Conservation (phyloP, 1,140 invertebrate species). For the Oscheius sp. region DNA sequence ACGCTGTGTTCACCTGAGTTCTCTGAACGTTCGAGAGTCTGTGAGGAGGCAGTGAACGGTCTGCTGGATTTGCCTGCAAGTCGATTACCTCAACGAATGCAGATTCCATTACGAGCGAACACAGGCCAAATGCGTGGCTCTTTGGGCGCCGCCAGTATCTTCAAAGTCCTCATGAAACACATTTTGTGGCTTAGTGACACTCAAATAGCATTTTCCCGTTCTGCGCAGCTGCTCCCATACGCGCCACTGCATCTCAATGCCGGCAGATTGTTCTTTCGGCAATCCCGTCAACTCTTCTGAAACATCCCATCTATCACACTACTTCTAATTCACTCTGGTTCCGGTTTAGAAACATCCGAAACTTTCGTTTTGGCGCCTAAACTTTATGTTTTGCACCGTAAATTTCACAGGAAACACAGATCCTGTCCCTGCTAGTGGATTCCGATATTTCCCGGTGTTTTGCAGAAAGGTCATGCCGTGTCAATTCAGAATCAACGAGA, state of each 20-base stretch:
- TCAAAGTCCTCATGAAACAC: too few species aligned
- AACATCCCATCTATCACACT: background rate
- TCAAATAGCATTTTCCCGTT: background rate
- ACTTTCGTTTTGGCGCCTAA: background rate
- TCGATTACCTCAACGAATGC: background rate
- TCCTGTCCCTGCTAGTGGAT: too few species aligned
- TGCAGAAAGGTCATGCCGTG: too few species aligned
- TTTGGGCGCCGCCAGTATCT: too few species aligned
- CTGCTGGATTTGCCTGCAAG: background rate
- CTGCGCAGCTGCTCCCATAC: constrained; percentile 6
- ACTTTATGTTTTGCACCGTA: background rate
- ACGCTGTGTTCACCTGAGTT: too few species aligned
- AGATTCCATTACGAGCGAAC: constrained; percentile 7
- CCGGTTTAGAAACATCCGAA: background rate
- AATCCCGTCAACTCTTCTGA: too few species aligned
- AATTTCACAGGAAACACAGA: background rate
- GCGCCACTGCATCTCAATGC: constrained; percentile 12
- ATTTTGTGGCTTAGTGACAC: too few species aligned
- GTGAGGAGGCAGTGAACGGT: background rate
- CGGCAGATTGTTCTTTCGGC: constrained; percentile 2
- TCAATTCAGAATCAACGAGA: too few species aligned
- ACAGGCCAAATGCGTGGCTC: background rate
- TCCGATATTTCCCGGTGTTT: too few species aligned
- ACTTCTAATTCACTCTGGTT: background rate
- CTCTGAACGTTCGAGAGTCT: background rate